Percentiles rank a stretch among this genome's conserved stretches.
Conservation (phyloP, 2,113 vertebrate genomes). For the Dicaeum eximium region DNA sequence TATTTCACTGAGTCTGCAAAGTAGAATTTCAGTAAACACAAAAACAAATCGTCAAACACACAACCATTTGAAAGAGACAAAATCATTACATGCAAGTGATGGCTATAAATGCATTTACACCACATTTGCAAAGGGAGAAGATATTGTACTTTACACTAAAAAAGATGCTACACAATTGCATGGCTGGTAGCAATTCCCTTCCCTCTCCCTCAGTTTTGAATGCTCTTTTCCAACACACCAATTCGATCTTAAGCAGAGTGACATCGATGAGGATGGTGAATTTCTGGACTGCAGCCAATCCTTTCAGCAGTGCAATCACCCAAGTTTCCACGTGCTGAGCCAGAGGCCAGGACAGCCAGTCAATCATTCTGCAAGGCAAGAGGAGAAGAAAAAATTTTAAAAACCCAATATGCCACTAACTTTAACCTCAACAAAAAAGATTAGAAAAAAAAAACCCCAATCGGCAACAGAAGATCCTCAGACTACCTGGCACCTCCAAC, state of each 20-base stretch:
- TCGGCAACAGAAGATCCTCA: background rate
- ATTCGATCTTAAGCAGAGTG: slow-evolving; percentile 94
- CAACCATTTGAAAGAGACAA: background rate
- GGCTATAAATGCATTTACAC: background rate
- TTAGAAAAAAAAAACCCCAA: accelerated
- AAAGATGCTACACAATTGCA: background rate
- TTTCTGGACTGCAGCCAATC: slow-evolving; percentile 95
- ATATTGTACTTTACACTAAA: background rate
- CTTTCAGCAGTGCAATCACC: slow-evolving; percentile 94
- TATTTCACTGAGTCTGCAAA: background rate
- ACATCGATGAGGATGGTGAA: slow-evolving; percentile 99
- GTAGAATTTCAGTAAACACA: background rate
- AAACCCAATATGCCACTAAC: accelerated
- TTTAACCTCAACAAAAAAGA: background rate
- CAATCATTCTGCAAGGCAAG: slow-evolving; percentile 89
- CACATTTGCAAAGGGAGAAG: background rate
- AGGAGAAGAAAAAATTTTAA: background rate
- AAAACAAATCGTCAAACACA: background rate
- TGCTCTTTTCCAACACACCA: slow-evolving; percentile 76
- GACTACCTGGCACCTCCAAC: background rate
- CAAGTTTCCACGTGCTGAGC: slow-evolving; percentile 95
- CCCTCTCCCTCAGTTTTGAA: background rate
- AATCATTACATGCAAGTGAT: background rate
- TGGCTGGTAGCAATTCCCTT: background rate
- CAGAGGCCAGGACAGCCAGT: slow-evolving; percentile 97